A percentile compares a stretch with the other conserved stretches of the same genome.
Evolutionary conservation across 2,888 invertebrate genomes (phyloP).

Genomic region (Hemicrepidius hirtus): DNA sequence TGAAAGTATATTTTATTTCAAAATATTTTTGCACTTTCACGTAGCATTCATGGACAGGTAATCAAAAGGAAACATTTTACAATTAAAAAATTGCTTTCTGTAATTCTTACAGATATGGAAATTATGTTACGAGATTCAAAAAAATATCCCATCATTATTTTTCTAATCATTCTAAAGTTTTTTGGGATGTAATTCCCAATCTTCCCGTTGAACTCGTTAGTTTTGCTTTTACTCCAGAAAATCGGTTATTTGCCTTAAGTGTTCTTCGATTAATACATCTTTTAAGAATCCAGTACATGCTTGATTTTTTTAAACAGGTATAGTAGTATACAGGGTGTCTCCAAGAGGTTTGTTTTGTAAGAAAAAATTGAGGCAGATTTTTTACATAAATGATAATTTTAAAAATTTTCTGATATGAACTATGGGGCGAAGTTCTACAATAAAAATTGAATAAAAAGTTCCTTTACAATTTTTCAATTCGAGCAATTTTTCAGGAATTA

Average conservation of each 20-base stretch:
- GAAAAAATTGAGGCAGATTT: too few species aligned
- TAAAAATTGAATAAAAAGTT: too few species aligned
- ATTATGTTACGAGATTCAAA: constrained; percentile 26
- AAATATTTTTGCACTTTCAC: constrained; percentile 32
- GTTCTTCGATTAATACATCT: constrained; percentile 28
- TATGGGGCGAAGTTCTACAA: too few species aligned
- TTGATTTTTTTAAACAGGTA: constrained; percentile 32
- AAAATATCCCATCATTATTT: constrained; percentile 26
- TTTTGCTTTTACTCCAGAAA: not conserved
- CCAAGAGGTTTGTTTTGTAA: too few species aligned
- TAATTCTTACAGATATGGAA: constrained; percentile 20
- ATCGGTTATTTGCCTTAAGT: not conserved
- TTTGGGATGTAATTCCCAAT: constrained; percentile 40
- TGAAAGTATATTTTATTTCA: constrained; percentile 38
- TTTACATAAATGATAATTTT: too few species aligned
- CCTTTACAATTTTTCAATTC: too few species aligned
- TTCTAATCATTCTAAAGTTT: not conserved
- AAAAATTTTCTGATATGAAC: too few species aligned
- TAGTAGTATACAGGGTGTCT: too few species aligned
- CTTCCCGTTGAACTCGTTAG: constrained; percentile 34
- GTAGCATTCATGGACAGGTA: constrained; percentile 33
- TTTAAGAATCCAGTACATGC: constrained; percentile 23
- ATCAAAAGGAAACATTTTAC: too few species aligned
- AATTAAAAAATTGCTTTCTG: not conserved
- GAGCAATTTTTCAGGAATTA: too few species aligned